These are phyloP conservation scores for Tokudaia tokunoshimensis DNA, from an alignment of 2,797 vertebrate genomes.

Conservation along the genomic window DNA sequence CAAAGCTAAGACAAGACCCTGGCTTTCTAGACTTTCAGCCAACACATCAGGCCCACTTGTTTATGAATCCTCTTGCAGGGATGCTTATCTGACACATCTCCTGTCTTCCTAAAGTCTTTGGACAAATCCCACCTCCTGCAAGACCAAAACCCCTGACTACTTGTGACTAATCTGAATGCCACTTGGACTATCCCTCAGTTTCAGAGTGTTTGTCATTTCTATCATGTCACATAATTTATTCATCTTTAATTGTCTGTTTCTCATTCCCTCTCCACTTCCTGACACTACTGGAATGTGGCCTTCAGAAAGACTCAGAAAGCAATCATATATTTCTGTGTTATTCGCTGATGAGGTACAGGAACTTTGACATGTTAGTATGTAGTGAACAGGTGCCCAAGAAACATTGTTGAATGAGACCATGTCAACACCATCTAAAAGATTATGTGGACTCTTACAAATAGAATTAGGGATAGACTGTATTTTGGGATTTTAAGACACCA, in stretches of 20 bases:
- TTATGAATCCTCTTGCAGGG: background rate
- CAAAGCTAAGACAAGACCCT: background rate
- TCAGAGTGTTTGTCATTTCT: background rate
- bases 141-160: background rate
- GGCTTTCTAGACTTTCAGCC: background rate
- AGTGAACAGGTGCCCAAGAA: background rate
- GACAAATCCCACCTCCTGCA: slow-evolving; percentile 2
- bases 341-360: background rate
- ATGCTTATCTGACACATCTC: background rate
- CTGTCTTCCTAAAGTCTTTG: background rate
- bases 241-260: background rate
- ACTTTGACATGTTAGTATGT: background rate
- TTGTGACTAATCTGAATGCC: background rate
- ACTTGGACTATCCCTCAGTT: background rate
- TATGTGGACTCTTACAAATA: background rate
- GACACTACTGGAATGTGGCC: background rate
- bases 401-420: background rate
- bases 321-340: background rate
- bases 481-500: background rate
- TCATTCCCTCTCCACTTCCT: background rate
- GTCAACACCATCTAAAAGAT: background rate
- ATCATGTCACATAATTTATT: background rate
- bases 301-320: background rate
- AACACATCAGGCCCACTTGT: background rate
- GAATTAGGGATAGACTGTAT: background rate